Evolutionary conservation across 2,797 vertebrate species (phyloP).

Genomic region (Onychomys torridus): DNA sequence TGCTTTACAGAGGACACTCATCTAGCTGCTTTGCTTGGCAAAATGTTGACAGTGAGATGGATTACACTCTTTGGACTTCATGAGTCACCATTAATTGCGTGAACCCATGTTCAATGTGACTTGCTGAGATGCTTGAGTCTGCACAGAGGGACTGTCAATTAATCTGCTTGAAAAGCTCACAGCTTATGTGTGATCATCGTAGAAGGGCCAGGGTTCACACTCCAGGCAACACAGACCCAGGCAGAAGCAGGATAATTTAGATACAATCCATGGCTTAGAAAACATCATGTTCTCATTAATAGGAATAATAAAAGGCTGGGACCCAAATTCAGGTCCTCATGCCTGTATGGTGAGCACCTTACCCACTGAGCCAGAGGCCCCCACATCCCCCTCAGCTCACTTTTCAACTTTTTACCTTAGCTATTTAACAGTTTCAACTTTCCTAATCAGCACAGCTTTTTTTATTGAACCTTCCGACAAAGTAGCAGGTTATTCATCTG

Average conservation of each 20-base stretch:
- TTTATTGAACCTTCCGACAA: not conserved
- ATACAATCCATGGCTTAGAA: not conserved
- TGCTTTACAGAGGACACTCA: not conserved
- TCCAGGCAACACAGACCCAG: not conserved
- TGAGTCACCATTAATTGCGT: not conserved
- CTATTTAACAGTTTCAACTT: not conserved
- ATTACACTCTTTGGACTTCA: not conserved
- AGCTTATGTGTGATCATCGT: not conserved
- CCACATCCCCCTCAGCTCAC: not conserved
- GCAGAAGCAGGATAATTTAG: not conserved
- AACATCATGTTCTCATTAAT: not conserved
- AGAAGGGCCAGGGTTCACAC: not conserved
- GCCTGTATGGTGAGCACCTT: not conserved
- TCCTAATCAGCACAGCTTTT: not conserved
- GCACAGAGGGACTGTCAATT: not conserved
- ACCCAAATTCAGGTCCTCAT: not conserved
- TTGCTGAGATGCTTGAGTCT: not conserved
- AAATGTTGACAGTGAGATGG: not conserved
- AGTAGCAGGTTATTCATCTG: no score
- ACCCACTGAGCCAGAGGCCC: not conserved
- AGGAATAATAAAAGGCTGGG: not conserved
- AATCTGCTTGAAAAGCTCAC: not conserved
- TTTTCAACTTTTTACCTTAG: not conserved
- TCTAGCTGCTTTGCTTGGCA: not conserved
- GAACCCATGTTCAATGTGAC: not conserved